Evolutionary conservation across 2,113 vertebrate species (phyloP).

Genomic region (Oxyruncus cristatus): DNA sequence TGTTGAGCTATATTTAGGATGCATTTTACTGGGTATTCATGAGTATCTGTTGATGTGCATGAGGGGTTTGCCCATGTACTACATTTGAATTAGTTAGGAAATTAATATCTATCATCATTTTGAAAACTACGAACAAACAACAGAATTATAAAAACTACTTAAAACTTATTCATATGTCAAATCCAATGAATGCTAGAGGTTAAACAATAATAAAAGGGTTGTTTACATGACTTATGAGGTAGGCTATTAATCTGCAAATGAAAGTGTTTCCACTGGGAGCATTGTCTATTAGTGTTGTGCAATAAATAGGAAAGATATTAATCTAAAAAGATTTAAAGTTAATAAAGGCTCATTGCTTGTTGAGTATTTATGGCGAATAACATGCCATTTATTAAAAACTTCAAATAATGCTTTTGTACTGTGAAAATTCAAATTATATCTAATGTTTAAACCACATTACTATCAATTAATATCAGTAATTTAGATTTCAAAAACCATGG

Average conservation of each 20-base stretch:
- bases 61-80: neutral
- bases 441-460: neutral
- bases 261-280: neutral
- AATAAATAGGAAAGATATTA: neutral
- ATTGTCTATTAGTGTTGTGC: neutral
- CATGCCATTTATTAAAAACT: neutral
- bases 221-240: neutral
- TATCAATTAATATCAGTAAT: neutral
- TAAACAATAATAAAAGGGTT: neutral
- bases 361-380: neutral
- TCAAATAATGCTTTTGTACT: neutral
- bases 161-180: neutral
- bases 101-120: neutral
- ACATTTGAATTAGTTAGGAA: neutral
- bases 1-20: neutral
- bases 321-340: neutral
- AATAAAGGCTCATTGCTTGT: neutral
- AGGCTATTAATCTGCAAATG: neutral
- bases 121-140: neutral
- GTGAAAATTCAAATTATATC: neutral
- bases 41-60: neutral
- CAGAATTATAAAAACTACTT: neutral
- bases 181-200: neutral
- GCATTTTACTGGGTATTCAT: neutral
- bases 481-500: neutral